These are phyloP conservation scores for Penaeus vannamei DNA, from an alignment of 1,140 invertebrate species.

Conservation along the genomic window DNA sequence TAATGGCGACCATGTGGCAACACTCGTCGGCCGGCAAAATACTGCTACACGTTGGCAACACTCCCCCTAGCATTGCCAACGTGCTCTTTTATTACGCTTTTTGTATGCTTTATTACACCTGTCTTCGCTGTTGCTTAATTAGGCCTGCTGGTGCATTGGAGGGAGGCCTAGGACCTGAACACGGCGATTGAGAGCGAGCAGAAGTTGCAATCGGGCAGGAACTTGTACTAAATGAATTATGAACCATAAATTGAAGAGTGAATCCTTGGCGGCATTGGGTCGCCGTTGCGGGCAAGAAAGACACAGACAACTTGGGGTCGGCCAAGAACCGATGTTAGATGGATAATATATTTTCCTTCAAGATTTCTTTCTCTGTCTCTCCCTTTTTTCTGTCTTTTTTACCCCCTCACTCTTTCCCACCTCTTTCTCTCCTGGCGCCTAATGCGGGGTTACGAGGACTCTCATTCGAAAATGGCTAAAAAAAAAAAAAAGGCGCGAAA, in stretches of 20 bases:
- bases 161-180: too few species aligned
- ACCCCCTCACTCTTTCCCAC: neutral
- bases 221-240: neutral
- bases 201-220: too few species aligned
- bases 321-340: slow-evolving; percentile 42
- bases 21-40: slow-evolving; percentile 33
- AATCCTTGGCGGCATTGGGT: slow-evolving; percentile 40
- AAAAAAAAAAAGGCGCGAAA: too few species aligned
- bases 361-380: slow-evolving; percentile 14
- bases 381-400: slow-evolving; percentile 1
- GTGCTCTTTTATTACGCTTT: slow-evolving; percentile 30
- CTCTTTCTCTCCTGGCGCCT: neutral
- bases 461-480: too few species aligned
- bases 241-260: slow-evolving; percentile 32
- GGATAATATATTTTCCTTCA: slow-evolving; percentile 41
- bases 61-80: slow-evolving; percentile 42
- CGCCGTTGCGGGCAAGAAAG: slow-evolving; percentile 28
- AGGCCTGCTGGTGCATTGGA: neutral
- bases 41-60: slow-evolving; percentile 44
- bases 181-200: too few species aligned
- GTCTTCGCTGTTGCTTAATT: neutral
- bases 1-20: slow-evolving; percentile 42
- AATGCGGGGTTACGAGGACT: too few species aligned
- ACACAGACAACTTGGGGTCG: slow-evolving; percentile 38
- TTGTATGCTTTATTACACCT: slow-evolving; percentile 22